Conservation (phyloP, 1,140 invertebrate species). For the Bombus polaris region DNA sequence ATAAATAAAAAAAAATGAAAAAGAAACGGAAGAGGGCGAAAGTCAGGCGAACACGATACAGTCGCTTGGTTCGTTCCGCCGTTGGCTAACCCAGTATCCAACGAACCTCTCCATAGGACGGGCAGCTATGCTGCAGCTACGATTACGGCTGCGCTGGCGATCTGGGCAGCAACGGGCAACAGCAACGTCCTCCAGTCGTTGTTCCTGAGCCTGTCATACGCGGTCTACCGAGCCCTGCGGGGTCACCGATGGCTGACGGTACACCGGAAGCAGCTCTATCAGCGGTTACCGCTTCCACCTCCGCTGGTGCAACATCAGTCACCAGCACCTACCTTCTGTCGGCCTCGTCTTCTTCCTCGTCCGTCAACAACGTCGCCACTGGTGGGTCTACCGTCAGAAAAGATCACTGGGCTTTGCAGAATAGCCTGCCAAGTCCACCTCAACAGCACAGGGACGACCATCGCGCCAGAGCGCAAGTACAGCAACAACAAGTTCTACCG, state of each 20-base stretch:
- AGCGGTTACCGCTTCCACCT: conserved; percentile 69
- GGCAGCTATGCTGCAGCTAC: conserved; percentile 86
- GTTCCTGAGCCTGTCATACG: conserved; percentile 63
- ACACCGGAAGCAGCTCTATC: conserved; percentile 79
- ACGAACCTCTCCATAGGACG: conserved; percentile 82
- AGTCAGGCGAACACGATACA: conserved; percentile 41
- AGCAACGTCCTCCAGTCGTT: conserved; percentile 68
- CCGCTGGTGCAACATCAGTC: conserved; percentile 24
- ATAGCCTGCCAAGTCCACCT: conserved; percentile 4
- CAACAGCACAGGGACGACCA: conserved; percentile 35
- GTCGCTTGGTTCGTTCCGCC: conserved; percentile 48
- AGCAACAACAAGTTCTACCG: conserved; percentile 27
- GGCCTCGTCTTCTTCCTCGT: conserved; percentile 57
- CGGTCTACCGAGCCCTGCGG: conserved; percentile 66
- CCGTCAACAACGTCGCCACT: conserved; percentile 23
- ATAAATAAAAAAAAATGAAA: background rate
- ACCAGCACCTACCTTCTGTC: conserved; percentile 48
- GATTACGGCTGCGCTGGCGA: conserved; percentile 84
- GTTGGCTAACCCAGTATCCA: conserved; percentile 67
- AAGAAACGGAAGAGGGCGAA: conserved; percentile 28
- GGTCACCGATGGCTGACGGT: conserved; percentile 69
- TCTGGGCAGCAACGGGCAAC: conserved; percentile 69
- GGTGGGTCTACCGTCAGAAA: conserved; percentile 23
- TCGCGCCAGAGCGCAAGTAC: conserved; percentile 2
- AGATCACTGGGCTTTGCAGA: conserved; percentile 28